A percentile compares a stretch with the other conserved stretches of the same genome.
Evolutionary conservation across 1,140 invertebrate genomes (phyloP).

Genomic region (Aphis craccivora): DNA sequence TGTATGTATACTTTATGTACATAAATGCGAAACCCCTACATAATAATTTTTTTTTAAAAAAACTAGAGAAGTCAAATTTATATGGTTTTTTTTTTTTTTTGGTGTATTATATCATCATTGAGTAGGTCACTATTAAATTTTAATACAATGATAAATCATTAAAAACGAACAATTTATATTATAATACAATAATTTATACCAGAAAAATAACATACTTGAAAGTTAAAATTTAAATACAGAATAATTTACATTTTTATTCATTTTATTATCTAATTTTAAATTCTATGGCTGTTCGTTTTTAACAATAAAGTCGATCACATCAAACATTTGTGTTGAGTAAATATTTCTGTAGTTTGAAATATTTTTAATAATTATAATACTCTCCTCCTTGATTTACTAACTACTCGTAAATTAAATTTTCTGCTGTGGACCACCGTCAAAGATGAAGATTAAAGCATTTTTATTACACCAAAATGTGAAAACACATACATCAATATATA

Average conservation of each 20-base stretch:
- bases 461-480: too few relatives aligned
- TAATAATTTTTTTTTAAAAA: not conserved
- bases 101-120: not conserved
- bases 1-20: not conserved
- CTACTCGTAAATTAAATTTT: not conserved
- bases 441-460: not conserved
- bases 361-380: too few relatives aligned
- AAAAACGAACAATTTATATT: not conserved
- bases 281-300: not conserved
- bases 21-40: not conserved
- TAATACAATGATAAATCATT: not conserved
- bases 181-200: not conserved
- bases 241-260: not conserved
- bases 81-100: not conserved
- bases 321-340: too few relatives aligned
- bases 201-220: too few relatives aligned
- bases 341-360: too few relatives aligned
- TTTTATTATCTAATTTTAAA: not conserved
- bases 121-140: not conserved
- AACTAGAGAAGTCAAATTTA: not conserved
- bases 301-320: not conserved
- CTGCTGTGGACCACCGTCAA: not conserved
- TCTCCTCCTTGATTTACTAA: not conserved
- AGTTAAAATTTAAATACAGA: not conserved
- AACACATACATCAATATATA: too few relatives aligned